Conservation (phyloP, 1,140 invertebrate species). For the Maconellicoccus hirsutus region DNA sequence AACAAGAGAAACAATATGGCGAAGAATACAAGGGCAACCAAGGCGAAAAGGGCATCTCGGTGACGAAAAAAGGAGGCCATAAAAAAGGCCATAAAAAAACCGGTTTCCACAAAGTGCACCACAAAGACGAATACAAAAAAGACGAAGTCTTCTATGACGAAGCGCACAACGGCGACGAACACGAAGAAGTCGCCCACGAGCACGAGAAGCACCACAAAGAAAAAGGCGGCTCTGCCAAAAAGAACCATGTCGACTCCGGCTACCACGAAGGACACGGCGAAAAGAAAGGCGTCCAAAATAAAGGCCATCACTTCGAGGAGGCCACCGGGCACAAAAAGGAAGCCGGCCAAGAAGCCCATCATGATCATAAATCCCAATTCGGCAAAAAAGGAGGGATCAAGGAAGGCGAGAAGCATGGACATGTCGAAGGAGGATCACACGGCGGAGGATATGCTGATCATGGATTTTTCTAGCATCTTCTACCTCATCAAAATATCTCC, state of each 20-base stretch:
- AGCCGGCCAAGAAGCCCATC: slow-evolving; percentile 28
- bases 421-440: slow-evolving; percentile 27
- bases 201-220: slow-evolving; percentile 28
- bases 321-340: slow-evolving; percentile 30
- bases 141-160: slow-evolving; percentile 53
- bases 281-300: slow-evolving; percentile 29
- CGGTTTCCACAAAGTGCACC: slow-evolving; percentile 49
- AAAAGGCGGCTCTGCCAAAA: slow-evolving; percentile 30
- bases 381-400: slow-evolving; percentile 30
- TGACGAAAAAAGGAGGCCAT: slow-evolving; percentile 38
- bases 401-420: slow-evolving; percentile 30
- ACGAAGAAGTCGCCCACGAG: slow-evolving; percentile 38
- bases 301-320: slow-evolving; percentile 30
- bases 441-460: slow-evolving; percentile 24
- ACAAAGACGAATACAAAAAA: slow-evolving; percentile 52
- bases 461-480: slow-evolving; percentile 12
- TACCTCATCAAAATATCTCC: neutral
- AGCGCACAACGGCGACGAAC: slow-evolving; percentile 47
- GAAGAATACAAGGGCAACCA: slow-evolving; percentile 36
- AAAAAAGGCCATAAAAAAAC: slow-evolving; percentile 52
- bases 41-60: slow-evolving; percentile 28
- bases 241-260: slow-evolving; percentile 29
- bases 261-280: slow-evolving; percentile 29
- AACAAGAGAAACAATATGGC: slow-evolving; percentile 34
- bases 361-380: slow-evolving; percentile 28